Evolutionary conservation across 2,797 vertebrate genomes (phyloP).

Genomic region (Oreochromis grahami): DNA sequence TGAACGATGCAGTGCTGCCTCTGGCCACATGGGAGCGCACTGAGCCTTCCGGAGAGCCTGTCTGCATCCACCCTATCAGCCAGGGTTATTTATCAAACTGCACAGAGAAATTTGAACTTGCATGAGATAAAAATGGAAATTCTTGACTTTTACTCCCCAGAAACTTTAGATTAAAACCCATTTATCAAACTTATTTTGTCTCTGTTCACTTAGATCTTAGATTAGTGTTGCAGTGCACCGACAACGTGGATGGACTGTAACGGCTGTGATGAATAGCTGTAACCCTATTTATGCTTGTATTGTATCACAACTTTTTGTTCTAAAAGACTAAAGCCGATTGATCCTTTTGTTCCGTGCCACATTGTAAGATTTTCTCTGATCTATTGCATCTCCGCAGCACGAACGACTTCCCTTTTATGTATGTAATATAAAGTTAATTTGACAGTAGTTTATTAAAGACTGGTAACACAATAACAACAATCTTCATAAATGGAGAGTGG

Average conservation of each 20-base stretch:
- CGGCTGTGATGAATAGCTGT: not conserved
- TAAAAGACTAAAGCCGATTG: not conserved
- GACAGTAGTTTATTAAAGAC: not conserved
- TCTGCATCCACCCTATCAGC: not conserved
- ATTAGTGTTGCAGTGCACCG: not conserved
- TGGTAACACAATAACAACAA: not conserved
- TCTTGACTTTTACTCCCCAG: not conserved
- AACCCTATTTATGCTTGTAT: not conserved
- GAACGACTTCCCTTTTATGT: not conserved
- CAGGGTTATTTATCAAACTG: not conserved
- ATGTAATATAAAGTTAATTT: not conserved
- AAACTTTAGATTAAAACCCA: not conserved
- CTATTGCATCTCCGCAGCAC: not conserved
- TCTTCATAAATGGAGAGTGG: not conserved
- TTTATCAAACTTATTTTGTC: not conserved
- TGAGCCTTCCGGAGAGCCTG: not conserved
- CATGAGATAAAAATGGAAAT: not conserved
- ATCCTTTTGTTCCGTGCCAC: not conserved
- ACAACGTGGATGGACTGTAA: not conserved
- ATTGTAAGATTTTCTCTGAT: not conserved
- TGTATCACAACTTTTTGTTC: not conserved
- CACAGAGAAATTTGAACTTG: not conserved
- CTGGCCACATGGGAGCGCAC: constrained; percentile 47
- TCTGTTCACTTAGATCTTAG: not conserved
- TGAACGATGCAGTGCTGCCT: not conserved